A percentile compares a stretch with the other conserved stretches of the same genome.
These are phyloP conservation scores for Salpingus planirostris DNA, from an alignment of 2,888 invertebrate genomes.

Conservation along the genomic window DNA sequence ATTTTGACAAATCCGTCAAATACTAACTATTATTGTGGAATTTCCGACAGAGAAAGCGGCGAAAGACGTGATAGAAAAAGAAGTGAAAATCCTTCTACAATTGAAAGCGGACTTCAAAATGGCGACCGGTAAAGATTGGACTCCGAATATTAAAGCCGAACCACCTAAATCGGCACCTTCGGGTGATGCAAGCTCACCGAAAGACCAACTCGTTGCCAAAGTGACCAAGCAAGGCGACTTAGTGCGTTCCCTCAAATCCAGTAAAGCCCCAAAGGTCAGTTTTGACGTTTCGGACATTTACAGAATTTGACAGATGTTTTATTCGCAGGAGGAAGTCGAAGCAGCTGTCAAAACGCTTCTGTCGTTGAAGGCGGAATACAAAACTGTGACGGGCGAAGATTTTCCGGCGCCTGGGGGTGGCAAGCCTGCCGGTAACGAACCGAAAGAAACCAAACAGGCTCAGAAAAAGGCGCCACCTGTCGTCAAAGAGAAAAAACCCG, in stretches of 20 bases:
- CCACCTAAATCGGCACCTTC: background rate
- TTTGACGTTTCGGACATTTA: too few relatives aligned
- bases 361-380: constrained; percentile 55
- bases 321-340: constrained; percentile 39
- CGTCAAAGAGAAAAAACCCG: constrained; percentile 29
- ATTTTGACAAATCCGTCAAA: too few relatives aligned
- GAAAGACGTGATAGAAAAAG: constrained; percentile 32
- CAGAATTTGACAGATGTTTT: too few relatives aligned
- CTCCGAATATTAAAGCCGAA: background rate
- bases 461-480: constrained; percentile 30
- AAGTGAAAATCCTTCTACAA: constrained; percentile 45
- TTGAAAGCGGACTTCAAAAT: constrained; percentile 57
- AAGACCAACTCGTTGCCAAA: constrained; percentile 43
- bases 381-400: constrained; percentile 43
- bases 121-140: constrained; percentile 39
- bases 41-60: background rate
- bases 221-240: constrained; percentile 59
- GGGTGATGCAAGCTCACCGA: constrained; percentile 22
- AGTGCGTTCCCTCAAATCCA: constrained; percentile 58
- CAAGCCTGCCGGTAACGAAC: constrained; percentile 23
- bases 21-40: too few relatives aligned
- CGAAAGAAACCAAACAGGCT: constrained; percentile 29
- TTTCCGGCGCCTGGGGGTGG: constrained; percentile 34
- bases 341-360: constrained; percentile 45
- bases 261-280: constrained; percentile 45